phyloP scores from a whole-genome alignment of 2,113 vertebrate genomes.

The Orcinus orca region DNA sequence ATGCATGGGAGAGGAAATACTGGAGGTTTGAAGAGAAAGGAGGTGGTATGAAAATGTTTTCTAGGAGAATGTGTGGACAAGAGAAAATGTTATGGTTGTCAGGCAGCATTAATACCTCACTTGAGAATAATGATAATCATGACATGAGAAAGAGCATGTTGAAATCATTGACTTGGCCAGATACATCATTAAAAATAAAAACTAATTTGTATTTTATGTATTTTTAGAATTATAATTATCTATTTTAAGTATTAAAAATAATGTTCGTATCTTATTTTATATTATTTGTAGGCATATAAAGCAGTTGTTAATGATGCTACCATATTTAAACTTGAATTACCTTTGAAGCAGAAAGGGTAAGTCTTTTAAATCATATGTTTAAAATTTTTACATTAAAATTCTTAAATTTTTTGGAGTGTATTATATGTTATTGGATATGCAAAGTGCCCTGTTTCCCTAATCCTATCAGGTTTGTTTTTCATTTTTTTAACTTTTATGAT shows the following conservation, averaged over 20 bases:
- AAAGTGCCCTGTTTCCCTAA: not conserved
- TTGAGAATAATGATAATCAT: not conserved
- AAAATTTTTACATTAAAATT: not conserved
- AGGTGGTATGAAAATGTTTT: not conserved
- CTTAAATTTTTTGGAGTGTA: not conserved
- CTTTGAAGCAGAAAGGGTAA: slow-evolving; percentile 99
- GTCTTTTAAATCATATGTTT: slow-evolving; percentile 63
- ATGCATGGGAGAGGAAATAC: not conserved
- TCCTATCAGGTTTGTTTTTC: not conserved
- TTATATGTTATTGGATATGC: not conserved
- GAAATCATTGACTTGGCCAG: not conserved
- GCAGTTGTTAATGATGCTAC: slow-evolving; percentile 99
- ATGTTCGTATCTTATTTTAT: slow-evolving; percentile 37
- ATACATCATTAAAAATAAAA: slow-evolving; percentile 31
- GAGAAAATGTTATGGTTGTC: not conserved
- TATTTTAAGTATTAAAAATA: slow-evolving; percentile 55
- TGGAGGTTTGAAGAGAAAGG: not conserved
- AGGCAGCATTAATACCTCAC: not conserved
- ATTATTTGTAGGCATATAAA: slow-evolving; percentile 93
- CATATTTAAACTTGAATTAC: slow-evolving; percentile 99
- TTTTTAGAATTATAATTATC: not conserved
- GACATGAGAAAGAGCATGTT: not conserved
- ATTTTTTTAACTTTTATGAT: not conserved
- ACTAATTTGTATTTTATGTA: not conserved
- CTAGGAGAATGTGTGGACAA: not conserved